Conservation (phyloP, 2,113 vertebrate genomes). For the Castor canadensis region DNA sequence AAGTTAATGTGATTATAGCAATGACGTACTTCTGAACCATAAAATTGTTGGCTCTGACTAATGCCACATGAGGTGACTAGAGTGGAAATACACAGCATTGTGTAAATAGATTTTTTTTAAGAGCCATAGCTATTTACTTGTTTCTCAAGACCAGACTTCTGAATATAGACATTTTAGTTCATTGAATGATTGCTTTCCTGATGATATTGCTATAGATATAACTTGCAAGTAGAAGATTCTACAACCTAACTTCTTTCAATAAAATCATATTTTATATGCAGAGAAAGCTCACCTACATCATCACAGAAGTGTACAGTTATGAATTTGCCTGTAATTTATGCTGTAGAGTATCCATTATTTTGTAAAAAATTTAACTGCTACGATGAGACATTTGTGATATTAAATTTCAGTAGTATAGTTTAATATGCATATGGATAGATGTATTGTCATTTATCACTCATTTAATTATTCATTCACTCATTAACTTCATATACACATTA, state of each 20-base stretch:
- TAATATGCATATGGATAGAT: not conserved
- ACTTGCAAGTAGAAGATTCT: slow-evolving; percentile 23
- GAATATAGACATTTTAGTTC: slow-evolving; percentile 39
- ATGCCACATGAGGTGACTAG: slow-evolving; percentile 34
- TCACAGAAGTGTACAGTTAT: not conserved
- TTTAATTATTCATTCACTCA: not conserved
- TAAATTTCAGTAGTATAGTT: not conserved
- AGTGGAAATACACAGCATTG: slow-evolving; percentile 78
- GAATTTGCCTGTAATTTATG: not conserved
- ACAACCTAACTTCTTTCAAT: not conserved
- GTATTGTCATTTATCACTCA: not conserved
- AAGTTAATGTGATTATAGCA: slow-evolving; percentile 67
- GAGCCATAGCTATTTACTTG: slow-evolving; percentile 67
- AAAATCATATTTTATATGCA: not conserved
- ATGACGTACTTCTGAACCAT: slow-evolving; percentile 64
- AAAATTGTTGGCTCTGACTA: slow-evolving; percentile 66
- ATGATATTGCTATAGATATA: not conserved
- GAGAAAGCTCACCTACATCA: not conserved
- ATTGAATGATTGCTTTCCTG: slow-evolving; percentile 55
- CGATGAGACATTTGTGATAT: not conserved
- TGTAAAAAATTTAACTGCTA: not conserved
- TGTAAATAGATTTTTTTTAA: slow-evolving; percentile 52
- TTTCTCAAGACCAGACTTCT: slow-evolving; percentile 70
- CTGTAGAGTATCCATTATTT: not conserved
- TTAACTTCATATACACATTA: not conserved